Evolutionary conservation across 1,140 invertebrate genomes (phyloP), one percentile per base, ranked within the genome.

Genomic region (Phortica variegata): DNA sequence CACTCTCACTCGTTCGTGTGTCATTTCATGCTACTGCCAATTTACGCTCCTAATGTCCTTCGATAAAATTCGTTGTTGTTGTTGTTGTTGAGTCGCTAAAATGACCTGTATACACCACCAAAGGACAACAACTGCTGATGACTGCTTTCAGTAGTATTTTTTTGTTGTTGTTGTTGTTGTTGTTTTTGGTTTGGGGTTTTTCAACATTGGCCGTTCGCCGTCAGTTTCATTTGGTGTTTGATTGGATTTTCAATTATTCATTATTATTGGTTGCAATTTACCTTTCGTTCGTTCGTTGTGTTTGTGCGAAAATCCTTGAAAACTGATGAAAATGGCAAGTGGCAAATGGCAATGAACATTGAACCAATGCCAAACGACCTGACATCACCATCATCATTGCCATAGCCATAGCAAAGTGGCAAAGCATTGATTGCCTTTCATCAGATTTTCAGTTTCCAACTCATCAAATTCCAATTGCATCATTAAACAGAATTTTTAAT

Each of bases 171-270:
- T 34, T 23, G 23, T 23, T 36, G 2, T 49, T 36, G 26, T 12
- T 21, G 33, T 34, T 26, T 32, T 49, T 42, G 48, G 39, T 38
- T 39, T 31, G 43, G 45, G 34, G 17, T 47, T 43, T 51, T 47
- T 55, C 54, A 50, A 36, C 43, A 46, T 26, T 20, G 16, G 45
- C 45, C 31, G 43, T 41, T 36, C 56, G 49, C 56, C 65, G 61
- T 56, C 61, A 58, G 58, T 65, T 69, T 69, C 65, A 69, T 73
- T 70, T 66, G 70, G 69, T 73, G 70, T 73, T 73, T 73, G 69
- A 73, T 73, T 73, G 70, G 70, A 73, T 73, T 73, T 73, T 73
- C 70, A 73, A 73, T 73, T 73, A 73, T 73, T 73, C 70, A 73
- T 73, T 73, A 73, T 73, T 73, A 73, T 73, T 73, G 70, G 70